These are phyloP conservation scores for Papilio polyxenes DNA, from an alignment of 1,140 invertebrate species.

Conservation along the genomic window DNA sequence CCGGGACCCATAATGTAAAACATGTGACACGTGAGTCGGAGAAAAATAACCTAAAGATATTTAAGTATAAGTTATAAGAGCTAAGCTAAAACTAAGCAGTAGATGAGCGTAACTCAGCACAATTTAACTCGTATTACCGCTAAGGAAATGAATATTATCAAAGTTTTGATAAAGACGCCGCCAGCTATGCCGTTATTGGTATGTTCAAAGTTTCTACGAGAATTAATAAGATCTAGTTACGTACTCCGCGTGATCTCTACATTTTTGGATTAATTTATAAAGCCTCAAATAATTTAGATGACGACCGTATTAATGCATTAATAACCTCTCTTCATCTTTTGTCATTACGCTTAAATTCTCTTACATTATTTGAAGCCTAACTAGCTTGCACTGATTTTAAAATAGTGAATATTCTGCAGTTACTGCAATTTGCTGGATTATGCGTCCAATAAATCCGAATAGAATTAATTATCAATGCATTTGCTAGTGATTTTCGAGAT, in stretches of 20 bases:
- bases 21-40: not conserved
- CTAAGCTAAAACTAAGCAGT: not conserved
- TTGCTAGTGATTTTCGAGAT: not conserved
- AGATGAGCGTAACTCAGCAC: not conserved
- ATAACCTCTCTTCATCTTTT: too few species aligned
- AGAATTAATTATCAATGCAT: not conserved
- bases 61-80: not conserved
- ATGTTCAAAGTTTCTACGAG: slow-evolving; percentile 1
- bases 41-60: not conserved
- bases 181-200: slow-evolving; percentile 25
- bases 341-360: too few species aligned
- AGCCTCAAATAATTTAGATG: not conserved
- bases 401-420: too few species aligned
- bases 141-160: slow-evolving; percentile 34
- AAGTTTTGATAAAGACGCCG: slow-evolving; percentile 33
- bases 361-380: too few species aligned
- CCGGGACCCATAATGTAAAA: too few species aligned
- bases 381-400: too few species aligned
- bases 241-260: not conserved
- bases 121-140: slow-evolving; percentile 2
- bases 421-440: too few species aligned
- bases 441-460: too few species aligned
- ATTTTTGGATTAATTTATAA: slow-evolving; percentile 6
- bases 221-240: slow-evolving; percentile 31
- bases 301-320: not conserved